phyloP scores from a whole-genome alignment of 2,113 vertebrate species.

The Megaleporinus macrocephalus region DNA sequence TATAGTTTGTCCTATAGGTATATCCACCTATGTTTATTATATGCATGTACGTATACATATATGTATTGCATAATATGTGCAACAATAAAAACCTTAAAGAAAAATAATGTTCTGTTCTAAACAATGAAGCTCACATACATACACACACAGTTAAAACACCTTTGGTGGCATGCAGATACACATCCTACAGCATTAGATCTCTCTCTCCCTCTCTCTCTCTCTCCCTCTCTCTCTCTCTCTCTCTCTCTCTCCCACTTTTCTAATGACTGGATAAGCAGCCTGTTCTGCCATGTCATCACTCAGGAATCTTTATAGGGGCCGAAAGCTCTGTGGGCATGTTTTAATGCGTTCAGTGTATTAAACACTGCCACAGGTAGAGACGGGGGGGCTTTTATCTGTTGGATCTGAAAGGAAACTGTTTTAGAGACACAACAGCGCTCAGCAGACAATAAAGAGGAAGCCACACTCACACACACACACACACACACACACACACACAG shows the following conservation, averaged over 20 bases:
- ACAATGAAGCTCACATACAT: constrained; percentile 6
- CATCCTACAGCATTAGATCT: constrained; percentile 41
- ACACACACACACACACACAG: constrained; percentile 18
- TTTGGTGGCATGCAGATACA: constrained; percentile 44
- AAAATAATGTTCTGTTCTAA: too few species aligned
- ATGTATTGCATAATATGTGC: too few species aligned
- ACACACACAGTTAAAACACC: constrained; percentile 11
- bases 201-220: constrained; percentile 19
- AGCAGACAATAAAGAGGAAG: constrained; percentile 14
- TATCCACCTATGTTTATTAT: too few species aligned
- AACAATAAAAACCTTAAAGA: too few species aligned
- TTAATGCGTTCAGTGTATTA: constrained; percentile 47
- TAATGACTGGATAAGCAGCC: constrained; percentile 49
- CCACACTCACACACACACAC: constrained; percentile 35
- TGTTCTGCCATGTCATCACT: constrained; percentile 52
- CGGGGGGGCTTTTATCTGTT: constrained; percentile 47
- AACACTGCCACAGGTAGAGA: constrained; percentile 28
- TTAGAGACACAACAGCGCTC: constrained; percentile 31
- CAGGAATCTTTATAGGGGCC: constrained; percentile 55
- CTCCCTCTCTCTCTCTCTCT: background rate
- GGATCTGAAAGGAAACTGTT: constrained; percentile 46
- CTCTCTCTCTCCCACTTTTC: constrained; percentile 16
- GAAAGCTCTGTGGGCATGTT: constrained; percentile 52
- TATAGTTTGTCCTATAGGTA: too few species aligned
- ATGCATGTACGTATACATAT: too few species aligned